Evolutionary conservation across 2,888 invertebrate species (phyloP), one percentile per base, ranked within the genome.

Genomic region (Cataglyphis rosenhaueri): DNA sequence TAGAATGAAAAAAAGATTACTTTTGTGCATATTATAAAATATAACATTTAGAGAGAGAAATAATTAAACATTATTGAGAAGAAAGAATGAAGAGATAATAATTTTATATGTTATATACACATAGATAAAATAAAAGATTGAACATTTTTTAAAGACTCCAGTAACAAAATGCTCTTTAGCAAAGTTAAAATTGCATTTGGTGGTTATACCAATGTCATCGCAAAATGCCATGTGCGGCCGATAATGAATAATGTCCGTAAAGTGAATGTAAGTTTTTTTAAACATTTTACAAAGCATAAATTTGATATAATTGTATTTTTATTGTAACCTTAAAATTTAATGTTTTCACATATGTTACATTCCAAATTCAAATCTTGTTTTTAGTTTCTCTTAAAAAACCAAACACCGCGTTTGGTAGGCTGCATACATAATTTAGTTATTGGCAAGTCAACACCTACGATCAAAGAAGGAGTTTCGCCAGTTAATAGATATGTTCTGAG

Each of bases 401-500:
- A 66, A 15, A 5, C 25, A 18, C 61, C 64, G 1, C 18, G 38
- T 0, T 57, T 25, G n/a, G 8, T 29, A 55, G 57, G 68, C 3
- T 38, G 5, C 18, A 48, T 75, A 21, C 88, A 88, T 55, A 55
- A 84, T 74, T 59, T 88, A 55, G 85, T 65, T 59, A 0, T 38
- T n/a, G 5, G 3, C 10, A 79, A 18, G 2, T 9, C 44, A 59
- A 4, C 32, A 6, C 41, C 25, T 8, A 38, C 29, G 12, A 55
- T 10, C 8, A 64, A 78, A 15, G 59, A 71, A 48, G 29, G 61
- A 21, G 18, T 29, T 6, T 29, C 21, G 15, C 87, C 93, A 25
- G 93, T 95, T 3, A 96, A 96, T 92, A 96, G 95, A 92, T 96
- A 96, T 93, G 96, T 97, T 0, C 95, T 95, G 85, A 96, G 99